Conservation (phyloP, 2,888 invertebrate genomes). For the Eueremaeus valkanovi region DNA sequence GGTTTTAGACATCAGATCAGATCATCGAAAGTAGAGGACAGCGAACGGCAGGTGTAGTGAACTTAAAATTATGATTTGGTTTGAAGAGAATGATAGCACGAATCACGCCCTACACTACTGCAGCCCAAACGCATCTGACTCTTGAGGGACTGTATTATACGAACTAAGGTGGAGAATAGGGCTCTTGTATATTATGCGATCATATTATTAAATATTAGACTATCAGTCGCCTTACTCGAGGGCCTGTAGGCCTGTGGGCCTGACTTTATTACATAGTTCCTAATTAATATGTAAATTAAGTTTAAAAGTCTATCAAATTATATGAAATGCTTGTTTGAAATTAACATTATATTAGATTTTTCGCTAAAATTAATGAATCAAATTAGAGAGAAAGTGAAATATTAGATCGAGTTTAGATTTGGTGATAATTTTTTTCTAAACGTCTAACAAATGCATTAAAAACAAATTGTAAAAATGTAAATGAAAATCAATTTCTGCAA, state of each 20-base stretch:
- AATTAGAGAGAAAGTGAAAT: neutral
- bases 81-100: neutral
- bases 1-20: conserved; percentile 5
- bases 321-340: neutral
- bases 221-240: conserved; percentile 1
- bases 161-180: conserved; percentile 20
- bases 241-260: neutral
- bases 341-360: neutral
- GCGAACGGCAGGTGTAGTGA: conserved; percentile 28
- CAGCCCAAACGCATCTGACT: neutral
- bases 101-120: neutral
- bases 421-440: no score
- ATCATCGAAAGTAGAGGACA: neutral
- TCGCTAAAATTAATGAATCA: neutral
- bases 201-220: neutral
- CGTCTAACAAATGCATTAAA: neutral
- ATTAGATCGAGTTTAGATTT: no score
- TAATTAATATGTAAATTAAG: conserved; percentile 31
- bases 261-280: neutral
- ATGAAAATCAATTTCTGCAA: neutral
- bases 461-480: neutral
- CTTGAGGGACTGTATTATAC: neutral
- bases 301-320: conserved; percentile 6
- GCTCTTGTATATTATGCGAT: neutral
- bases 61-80: conserved; percentile 28